Conservation (phyloP, 2,888 invertebrate genomes). For the Ctena decussata region DNA sequence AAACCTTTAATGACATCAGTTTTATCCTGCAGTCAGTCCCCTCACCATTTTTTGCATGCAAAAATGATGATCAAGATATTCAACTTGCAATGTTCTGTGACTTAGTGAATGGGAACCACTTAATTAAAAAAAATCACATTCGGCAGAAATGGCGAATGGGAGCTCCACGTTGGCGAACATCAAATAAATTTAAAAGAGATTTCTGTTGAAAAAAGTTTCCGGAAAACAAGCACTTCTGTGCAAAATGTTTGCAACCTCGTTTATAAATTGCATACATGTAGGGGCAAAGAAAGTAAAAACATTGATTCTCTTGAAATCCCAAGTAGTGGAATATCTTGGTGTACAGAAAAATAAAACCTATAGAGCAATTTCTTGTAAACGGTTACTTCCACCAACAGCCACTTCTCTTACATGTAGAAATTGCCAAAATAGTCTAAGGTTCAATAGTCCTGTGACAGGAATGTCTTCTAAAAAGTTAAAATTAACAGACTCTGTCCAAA, state of each 20-base stretch:
- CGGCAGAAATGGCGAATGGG: background rate
- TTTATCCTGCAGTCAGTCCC: background rate
- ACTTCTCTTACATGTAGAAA: background rate
- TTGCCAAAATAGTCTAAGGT: background rate
- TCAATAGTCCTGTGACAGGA: background rate
- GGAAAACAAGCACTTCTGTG: background rate
- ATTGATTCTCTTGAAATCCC: background rate
- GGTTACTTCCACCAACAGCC: background rate
- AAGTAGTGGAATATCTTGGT: background rate
- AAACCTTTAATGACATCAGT: background rate
- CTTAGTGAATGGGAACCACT: background rate
- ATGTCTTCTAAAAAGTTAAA: background rate
- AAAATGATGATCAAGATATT: background rate
- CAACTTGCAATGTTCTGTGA: background rate
- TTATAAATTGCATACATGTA: background rate
- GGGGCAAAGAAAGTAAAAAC: background rate
- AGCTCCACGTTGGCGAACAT: background rate
- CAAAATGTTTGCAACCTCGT: background rate
- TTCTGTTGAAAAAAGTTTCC: background rate
- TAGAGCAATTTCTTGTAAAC: background rate
- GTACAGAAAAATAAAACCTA: background rate
- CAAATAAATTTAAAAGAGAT: background rate
- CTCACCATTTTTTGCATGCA: background rate
- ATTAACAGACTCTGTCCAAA: background rate
- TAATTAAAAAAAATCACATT: background rate